phyloP scores from a whole-genome alignment of 2,888 invertebrate genomes.

The Eustalomyia histrio region DNA sequence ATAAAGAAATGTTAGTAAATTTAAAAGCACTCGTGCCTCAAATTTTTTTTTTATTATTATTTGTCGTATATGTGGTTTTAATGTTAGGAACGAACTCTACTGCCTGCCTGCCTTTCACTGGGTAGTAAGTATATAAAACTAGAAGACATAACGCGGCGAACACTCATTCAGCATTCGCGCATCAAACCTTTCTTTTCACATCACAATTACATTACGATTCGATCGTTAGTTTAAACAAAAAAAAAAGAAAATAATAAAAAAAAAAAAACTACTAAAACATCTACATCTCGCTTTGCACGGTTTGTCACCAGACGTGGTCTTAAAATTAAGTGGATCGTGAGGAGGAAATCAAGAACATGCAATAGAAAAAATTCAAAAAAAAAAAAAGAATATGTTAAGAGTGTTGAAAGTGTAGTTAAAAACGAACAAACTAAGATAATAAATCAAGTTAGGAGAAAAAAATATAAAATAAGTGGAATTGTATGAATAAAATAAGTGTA shows the following conservation, averaged over 20 bases:
- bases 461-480: not conserved
- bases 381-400: slow-evolving; percentile 36
- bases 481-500: not conserved
- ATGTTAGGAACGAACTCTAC: slow-evolving; percentile 36
- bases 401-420: slow-evolving; percentile 32
- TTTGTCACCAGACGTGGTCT: slow-evolving; percentile 59
- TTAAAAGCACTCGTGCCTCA: slow-evolving; percentile 58
- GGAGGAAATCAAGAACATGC: slow-evolving; percentile 57
- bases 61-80: slow-evolving; percentile 49
- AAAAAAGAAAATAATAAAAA: slow-evolving; percentile 26
- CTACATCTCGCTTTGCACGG: slow-evolving; percentile 51
- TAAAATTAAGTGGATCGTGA: slow-evolving; percentile 62
- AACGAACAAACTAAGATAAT: slow-evolving; percentile 14
- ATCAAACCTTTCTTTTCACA: slow-evolving; percentile 77
- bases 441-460: not conserved
- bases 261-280: slow-evolving; percentile 18
- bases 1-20: slow-evolving; percentile 43
- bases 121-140: slow-evolving; percentile 76
- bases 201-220: slow-evolving; percentile 38
- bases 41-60: slow-evolving; percentile 36
- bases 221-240: slow-evolving; percentile 51
- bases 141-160: slow-evolving; percentile 79
- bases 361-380: slow-evolving; percentile 39
- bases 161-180: slow-evolving; percentile 79
- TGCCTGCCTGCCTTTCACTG: slow-evolving; percentile 78